Conservation (phyloP, 2,888 invertebrate genomes). For the Corbicula japonica region DNA sequence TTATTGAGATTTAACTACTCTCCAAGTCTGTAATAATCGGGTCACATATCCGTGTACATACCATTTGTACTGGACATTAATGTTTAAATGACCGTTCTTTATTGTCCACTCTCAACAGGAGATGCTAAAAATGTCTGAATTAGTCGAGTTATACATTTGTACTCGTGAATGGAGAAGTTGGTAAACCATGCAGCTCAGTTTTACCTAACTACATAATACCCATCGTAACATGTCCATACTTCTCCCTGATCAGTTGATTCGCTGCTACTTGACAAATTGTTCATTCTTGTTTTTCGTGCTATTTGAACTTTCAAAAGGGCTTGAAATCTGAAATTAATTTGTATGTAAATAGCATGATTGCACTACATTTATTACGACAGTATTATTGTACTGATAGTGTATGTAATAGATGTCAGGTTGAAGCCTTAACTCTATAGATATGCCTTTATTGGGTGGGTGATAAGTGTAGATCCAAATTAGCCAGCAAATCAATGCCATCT, state of each 20-base stretch:
- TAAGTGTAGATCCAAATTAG: too few relatives aligned
- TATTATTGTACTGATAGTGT: too few relatives aligned
- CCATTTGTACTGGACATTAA: conserved; percentile 10
- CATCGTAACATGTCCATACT: conserved; percentile 9
- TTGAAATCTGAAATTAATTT: conserved; percentile 6
- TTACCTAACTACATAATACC: neutral
- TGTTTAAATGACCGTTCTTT: conserved; percentile 25
- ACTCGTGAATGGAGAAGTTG: conserved; percentile 11
- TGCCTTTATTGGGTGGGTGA: too few relatives aligned
- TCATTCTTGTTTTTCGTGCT: conserved; percentile 17
- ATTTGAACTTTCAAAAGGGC: neutral
- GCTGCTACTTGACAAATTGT: conserved; percentile 29
- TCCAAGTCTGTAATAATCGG: conserved; percentile 24
- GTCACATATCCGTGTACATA: conserved; percentile 23
- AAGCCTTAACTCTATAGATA: too few relatives aligned
- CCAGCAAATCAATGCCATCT: too few relatives aligned
- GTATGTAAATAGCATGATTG: too few relatives aligned
- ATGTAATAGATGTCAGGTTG: too few relatives aligned
- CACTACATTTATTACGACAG: too few relatives aligned
- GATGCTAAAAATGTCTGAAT: neutral
- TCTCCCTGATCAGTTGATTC: conserved; percentile 17
- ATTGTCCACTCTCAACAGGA: conserved; percentile 19
- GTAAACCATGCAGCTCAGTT: conserved; percentile 21
- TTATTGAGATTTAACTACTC: conserved; percentile 40
- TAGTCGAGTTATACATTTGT: conserved; percentile 6